Base-by-base conservation (phyloP, 2,888 invertebrate genomes). In the Timema cristinae region DNA sequence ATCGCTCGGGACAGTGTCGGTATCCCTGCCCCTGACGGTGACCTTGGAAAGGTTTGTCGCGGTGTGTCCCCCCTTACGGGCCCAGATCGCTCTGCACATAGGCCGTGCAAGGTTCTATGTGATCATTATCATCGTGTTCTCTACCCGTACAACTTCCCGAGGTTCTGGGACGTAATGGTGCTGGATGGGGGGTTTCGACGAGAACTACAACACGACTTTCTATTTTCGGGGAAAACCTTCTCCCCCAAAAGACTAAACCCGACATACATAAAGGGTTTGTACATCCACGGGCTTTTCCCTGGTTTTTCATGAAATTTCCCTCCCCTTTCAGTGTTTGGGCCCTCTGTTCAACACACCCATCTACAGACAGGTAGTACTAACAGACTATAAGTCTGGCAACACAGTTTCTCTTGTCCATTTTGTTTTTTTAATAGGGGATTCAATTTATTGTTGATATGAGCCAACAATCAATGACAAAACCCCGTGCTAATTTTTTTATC, bases 11-110 rank as follows among this genome's bases (percentile, higher is more conserved):
- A 96, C 97, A 75, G 94, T 95, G 74, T 95, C 97, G 69, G 95
- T 96, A 71, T 98, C 97, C 85, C 87, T 98, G 79, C 88, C 88
- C 1, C 83, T 87, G 67, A 95, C 94, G 75, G 94, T 97, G 72
- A 95, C 96, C 0, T 85, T 96, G 78, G 97, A 97, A 82, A 88
- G 98, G 71, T 98, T 96, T 85, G 95, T 97, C 75, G 97, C 97
- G 6, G 94, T 95, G 51, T 94, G 94, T 80, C 93, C 93, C 80
- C 97, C 97, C 0, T 85, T 98, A 69, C 88, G 90, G 75, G 96
- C 97, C 97, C 2, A 87, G 94, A 70, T 93, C 94, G 2, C 87
- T 97, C 77, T 97, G 97, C 84, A 97, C 97, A 5, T 94, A 95
- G 90, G 92, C 67, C 87, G 91, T 75, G 97, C 92, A 71, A 88